Evolutionary conservation across 64 coral and sea anemone genomes (phyloP), one percentile per base, ranked within the genome.

Genomic region (Hydrozoanthus tunicans): DNA sequence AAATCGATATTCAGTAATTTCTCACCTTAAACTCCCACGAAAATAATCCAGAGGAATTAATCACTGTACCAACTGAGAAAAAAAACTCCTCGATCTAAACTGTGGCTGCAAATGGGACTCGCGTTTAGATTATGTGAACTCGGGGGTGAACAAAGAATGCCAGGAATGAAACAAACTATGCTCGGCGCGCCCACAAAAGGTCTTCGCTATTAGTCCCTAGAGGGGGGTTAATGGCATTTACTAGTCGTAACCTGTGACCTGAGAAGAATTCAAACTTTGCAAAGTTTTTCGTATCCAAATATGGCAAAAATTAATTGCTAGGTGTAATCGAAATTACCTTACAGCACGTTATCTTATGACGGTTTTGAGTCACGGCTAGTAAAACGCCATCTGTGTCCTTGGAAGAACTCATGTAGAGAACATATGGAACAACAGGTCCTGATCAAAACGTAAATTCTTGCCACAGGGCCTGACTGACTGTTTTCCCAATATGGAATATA

Each of bases 141-240:
- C 89, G 91, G 92, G 93, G 91, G 92, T 91, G 81, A 96, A 89
- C 85, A 96, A 96, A 96, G 95, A 94, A 96, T 96, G 67, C 79
- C 7, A 89, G 95, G 95, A 96, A 96, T 96, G 95, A 96, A 84
- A 93, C 64, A 96, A 93, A 96, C 83, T 96, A 96, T 96, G 95
- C 55, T 82, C 68, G 95, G 95, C 95, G 95, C 95, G 92, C 92
- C 94, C 95, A 96, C 94, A 93, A 96, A 93, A 96, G 94, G 90
- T 73, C 92, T 96, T 86, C 89, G 89, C 91, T 77, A 96, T 96
- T 96, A 91, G 85, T 82, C 90, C 85, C 85, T 96, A 96, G 95
- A 96, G 95, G 95, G 95, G 95, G 95, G 92, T 94, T 83, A 74
- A 81, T 85, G 79, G 88, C 78, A 96, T 94, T 92, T 88, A 70